These are phyloP conservation scores for Eudasyphora cyanicolor DNA, from an alignment of 2,888 invertebrate genomes.

Conservation along the genomic window DNA sequence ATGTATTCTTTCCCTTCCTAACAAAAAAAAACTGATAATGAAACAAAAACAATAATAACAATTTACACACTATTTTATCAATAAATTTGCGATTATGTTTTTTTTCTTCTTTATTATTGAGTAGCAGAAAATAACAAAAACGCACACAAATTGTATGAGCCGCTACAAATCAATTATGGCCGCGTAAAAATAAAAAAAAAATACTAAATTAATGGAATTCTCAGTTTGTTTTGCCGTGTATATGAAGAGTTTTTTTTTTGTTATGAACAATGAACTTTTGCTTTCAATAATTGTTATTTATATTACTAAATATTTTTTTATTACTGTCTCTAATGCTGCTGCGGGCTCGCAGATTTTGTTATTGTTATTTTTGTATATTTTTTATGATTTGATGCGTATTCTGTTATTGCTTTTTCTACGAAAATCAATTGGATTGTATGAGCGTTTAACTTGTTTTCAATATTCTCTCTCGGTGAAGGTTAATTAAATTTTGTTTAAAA, in stretches of 20 bases:
- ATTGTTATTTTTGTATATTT: no score
- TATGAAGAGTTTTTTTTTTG: neutral
- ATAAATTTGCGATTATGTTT: slow-evolving; percentile 8
- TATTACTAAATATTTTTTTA: slow-evolving; percentile 13
- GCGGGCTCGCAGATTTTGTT: neutral
- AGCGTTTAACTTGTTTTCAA: slow-evolving; percentile 19
- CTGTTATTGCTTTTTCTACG: neutral
- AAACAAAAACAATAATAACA: neutral
- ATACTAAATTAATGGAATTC: neutral
- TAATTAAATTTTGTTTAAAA: slow-evolving; percentile 9
- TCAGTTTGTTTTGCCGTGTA: neutral
- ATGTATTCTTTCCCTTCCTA: neutral
- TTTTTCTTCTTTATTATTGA: no score
- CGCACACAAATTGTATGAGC: neutral
- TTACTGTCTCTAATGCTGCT: slow-evolving; percentile 27
- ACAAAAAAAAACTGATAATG: neutral
- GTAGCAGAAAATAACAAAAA: neutral
- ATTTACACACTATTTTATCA: neutral
- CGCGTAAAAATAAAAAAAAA: neutral
- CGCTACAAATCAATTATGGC: slow-evolving; percentile 2
- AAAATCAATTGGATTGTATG: slow-evolving; percentile 10
- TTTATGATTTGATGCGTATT: neutral
- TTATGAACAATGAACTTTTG: slow-evolving; percentile 55
- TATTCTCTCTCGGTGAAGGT: slow-evolving; percentile 25
- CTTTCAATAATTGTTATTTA: slow-evolving; percentile 45